phyloP scores from a whole-genome alignment of 2,113 vertebrate species.

The Chionomys nivalis region DNA sequence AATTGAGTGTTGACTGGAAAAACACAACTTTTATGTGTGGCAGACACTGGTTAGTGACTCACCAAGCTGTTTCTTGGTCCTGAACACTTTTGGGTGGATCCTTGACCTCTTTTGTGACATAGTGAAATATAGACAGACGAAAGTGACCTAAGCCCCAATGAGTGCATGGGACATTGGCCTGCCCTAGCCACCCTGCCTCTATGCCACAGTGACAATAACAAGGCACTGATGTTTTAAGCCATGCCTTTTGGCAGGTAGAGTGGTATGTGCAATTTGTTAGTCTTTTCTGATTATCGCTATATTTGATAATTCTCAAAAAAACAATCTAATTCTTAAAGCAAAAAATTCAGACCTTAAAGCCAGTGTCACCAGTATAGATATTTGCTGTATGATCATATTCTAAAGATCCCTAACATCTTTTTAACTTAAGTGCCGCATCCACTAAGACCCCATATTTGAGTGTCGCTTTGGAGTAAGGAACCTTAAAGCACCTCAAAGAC shows the following conservation, averaged over 20 bases:
- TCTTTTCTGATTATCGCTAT: background rate
- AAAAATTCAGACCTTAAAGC: background rate
- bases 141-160: background rate
- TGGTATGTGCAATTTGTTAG: background rate
- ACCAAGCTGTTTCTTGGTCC: background rate
- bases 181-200: background rate
- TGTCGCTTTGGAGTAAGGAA: background rate
- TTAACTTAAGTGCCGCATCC: background rate
- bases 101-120: background rate
- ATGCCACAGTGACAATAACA: background rate
- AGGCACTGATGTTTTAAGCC: background rate
- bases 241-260: background rate
- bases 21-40: background rate
- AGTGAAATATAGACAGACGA: background rate
- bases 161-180: fast-evolving
- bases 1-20: background rate
- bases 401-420: background rate
- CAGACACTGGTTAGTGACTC: background rate
- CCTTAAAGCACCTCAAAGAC: background rate
- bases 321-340: background rate
- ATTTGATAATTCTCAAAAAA: background rate
- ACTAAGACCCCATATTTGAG: background rate
- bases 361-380: background rate
- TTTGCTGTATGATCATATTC: background rate
- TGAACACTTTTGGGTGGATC: background rate